A percentile compares a stretch with the other conserved stretches of the same genome.
phyloP scores from a whole-genome alignment of 1,140 invertebrate species.

The Anagrus nilaparvatae region DNA sequence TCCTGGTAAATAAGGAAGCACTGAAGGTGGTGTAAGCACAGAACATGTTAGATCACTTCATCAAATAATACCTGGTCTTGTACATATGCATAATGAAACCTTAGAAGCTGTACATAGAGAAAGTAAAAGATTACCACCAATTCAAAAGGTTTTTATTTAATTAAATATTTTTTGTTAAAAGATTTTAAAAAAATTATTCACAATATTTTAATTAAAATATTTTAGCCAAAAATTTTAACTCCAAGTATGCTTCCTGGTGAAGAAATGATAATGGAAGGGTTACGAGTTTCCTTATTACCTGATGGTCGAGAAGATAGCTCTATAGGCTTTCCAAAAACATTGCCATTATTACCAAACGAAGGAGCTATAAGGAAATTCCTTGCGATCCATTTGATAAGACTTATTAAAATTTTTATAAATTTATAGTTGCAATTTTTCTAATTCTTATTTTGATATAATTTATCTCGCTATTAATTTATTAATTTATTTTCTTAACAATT shows the following conservation, averaged over 20 bases:
- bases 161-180: constrained; percentile 30
- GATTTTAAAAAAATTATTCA: not conserved
- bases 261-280: constrained; percentile 73
- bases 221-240: constrained; percentile 82
- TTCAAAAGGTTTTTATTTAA: constrained; percentile 66
- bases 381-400: too few relatives aligned
- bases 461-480: too few relatives aligned
- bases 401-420: constrained; percentile 19
- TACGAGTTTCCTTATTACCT: constrained; percentile 80
- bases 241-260: constrained; percentile 83
- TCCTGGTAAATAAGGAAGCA: too few relatives aligned
- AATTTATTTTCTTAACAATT: too few relatives aligned
- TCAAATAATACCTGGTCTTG: constrained; percentile 88
- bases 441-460: too few relatives aligned
- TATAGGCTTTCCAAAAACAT: constrained; percentile 59
- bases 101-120: constrained; percentile 79
- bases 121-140: constrained; percentile 82
- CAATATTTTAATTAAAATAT: too few relatives aligned
- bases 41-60: constrained; percentile 87
- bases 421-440: too few relatives aligned
- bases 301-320: constrained; percentile 81
- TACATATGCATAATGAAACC: constrained; percentile 89
- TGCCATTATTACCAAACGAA: constrained; percentile 85
- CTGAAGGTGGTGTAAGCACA: constrained; percentile 81
- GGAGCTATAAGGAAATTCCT: too few relatives aligned